Conservation (phyloP, 2,888 invertebrate species). For the Drosophila peninsularis region DNA sequence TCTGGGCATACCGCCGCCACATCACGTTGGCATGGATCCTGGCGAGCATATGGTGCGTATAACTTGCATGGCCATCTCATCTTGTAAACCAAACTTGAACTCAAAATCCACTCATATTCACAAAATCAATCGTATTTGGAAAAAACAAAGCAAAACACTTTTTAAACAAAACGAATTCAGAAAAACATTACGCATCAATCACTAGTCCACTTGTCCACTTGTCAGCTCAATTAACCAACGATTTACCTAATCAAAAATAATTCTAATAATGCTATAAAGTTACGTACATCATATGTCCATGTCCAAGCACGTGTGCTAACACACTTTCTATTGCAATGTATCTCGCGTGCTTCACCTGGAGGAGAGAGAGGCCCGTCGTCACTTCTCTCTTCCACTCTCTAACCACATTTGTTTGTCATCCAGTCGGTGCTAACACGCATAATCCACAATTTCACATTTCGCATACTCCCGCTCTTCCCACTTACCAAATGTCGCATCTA, state of each 20-base stretch:
- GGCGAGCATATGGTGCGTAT: conserved; percentile 93
- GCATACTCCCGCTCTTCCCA: conserved; percentile 39
- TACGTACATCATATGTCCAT: conserved; percentile 46
- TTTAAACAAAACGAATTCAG: conserved; percentile 39
- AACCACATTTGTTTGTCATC: conserved; percentile 47
- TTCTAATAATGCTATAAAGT: conserved; percentile 9
- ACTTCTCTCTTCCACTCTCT: conserved; percentile 29
- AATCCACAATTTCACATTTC: conserved; percentile 40
- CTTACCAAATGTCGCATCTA: conserved; percentile 55
- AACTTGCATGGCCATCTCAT: conserved; percentile 50
- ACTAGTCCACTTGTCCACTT: conserved; percentile 55
- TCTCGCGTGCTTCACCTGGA: conserved; percentile 30
- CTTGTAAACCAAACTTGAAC: conserved; percentile 37
- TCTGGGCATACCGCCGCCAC: conserved; percentile 90
- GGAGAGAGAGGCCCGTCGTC: neutral
- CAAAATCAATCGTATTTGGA: conserved; percentile 85
- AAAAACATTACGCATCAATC: conserved; percentile 55
- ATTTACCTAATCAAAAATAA: neutral
- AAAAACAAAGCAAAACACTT: conserved; percentile 44
- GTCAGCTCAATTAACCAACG: conserved; percentile 50
- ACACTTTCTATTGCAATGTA: conserved; percentile 8
- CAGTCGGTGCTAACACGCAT: conserved; percentile 63
- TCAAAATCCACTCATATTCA: conserved; percentile 78
- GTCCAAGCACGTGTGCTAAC: conserved; percentile 60
- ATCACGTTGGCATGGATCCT: conserved; percentile 88